Evolutionary conservation across 2,888 invertebrate genomes (phyloP).

Genomic region (Calameuta pallipes): DNA sequence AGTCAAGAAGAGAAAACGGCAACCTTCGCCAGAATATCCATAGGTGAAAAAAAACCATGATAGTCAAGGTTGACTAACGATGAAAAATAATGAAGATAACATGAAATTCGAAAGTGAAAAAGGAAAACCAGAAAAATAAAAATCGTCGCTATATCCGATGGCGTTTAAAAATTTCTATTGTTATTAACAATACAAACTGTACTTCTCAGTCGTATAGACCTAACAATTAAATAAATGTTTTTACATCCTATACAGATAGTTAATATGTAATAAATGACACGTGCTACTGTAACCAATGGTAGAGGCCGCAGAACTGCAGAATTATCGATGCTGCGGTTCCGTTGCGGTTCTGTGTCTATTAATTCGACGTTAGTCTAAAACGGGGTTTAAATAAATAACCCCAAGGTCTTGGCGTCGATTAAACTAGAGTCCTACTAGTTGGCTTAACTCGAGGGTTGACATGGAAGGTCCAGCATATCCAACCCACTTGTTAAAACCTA

Average conservation of each 20-base stretch:
- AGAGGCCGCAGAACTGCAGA: conserved; percentile 46
- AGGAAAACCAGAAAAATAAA: too few relatives aligned
- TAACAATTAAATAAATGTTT: not conserved
- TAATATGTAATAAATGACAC: not conserved
- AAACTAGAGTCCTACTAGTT: not conserved
- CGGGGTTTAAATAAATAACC: conserved; percentile 57
- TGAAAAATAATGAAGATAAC: not conserved
- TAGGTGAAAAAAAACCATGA: not conserved
- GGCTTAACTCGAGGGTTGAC: not conserved
- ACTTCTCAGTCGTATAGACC: too few relatives aligned
- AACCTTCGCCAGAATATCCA: not conserved
- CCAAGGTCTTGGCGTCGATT: conserved; percentile 34
- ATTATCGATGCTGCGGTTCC: conserved; percentile 54
- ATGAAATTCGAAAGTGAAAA: not conserved
- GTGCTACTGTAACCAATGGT: conserved; percentile 26
- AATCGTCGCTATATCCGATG: too few relatives aligned
- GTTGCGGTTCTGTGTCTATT: conserved; percentile 54
- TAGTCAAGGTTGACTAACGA: not conserved
- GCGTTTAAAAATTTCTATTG: not conserved
- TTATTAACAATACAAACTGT: too few relatives aligned
- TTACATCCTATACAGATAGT: not conserved
- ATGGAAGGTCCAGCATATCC: not conserved
- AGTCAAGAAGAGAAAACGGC: not conserved
- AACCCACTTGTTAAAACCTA: too few relatives aligned
- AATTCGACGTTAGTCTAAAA: conserved; percentile 56